These are phyloP conservation scores for Choloepus hoffmanni DNA, from an alignment of 2,113 vertebrate genomes.

Conservation along the genomic window DNA sequence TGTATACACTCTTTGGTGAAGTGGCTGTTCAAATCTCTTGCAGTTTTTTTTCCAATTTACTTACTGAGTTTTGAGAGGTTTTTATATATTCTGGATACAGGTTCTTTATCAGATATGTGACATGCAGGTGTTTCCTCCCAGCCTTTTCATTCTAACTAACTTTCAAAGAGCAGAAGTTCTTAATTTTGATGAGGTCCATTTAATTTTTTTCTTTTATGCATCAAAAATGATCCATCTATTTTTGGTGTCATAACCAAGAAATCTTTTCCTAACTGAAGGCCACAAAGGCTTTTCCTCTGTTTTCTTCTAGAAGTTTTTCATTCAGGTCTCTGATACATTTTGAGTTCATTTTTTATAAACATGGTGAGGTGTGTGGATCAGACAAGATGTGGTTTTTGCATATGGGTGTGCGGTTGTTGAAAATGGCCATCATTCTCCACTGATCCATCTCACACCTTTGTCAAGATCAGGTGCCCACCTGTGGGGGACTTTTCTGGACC, in stretches of 20 bases:
- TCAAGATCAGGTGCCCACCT: neutral
- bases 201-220: neutral
- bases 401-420: neutral
- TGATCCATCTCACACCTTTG: neutral
- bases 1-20: neutral
- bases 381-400: neutral
- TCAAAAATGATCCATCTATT: neutral
- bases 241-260: neutral
- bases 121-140: neutral
- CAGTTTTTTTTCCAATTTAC: neutral
- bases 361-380: neutral
- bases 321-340: neutral
- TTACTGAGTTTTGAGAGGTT: neutral
- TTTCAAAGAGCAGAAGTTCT: too few species aligned
- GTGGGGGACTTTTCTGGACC: neutral
- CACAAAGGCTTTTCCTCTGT: neutral
- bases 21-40: neutral
- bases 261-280: neutral
- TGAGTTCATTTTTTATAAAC: neutral
- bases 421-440: neutral
- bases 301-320: constrained; percentile 2
- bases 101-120: neutral
- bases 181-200: too few species aligned
- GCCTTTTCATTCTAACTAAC: neutral
- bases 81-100: neutral